Evolutionary conservation across 1,140 invertebrate genomes (phyloP).

Genomic region (Tetramorium simillimum): DNA sequence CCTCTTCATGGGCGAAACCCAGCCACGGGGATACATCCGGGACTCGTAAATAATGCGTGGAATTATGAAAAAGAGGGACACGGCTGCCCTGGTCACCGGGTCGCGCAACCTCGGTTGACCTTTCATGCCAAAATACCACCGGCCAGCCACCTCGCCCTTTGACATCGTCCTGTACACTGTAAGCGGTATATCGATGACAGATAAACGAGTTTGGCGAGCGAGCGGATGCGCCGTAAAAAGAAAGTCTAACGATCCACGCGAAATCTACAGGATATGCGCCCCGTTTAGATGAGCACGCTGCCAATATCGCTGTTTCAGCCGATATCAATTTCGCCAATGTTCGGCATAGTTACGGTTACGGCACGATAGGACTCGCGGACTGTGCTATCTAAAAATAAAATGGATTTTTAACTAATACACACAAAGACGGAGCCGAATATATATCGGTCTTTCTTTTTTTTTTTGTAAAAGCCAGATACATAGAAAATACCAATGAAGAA

Average conservation of each 20-base stretch:
- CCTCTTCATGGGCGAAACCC: slow-evolving; percentile 18
- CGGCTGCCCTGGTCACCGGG: slow-evolving; percentile 13
- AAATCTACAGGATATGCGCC: slow-evolving; percentile 30
- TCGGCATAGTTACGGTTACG: slow-evolving; percentile 25
- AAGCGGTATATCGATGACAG: slow-evolving; percentile 25
- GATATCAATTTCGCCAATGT: slow-evolving; percentile 47
- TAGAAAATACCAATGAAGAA: background rate
- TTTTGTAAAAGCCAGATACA: background rate
- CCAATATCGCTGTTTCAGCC: slow-evolving; percentile 52
- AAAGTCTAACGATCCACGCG: slow-evolving; percentile 43
- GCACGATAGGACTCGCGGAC: background rate
- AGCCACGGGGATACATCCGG: background rate
- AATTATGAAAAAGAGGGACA: slow-evolving; percentile 70
- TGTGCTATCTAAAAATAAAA: slow-evolving; percentile 36
- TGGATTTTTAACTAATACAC: slow-evolving; percentile 33
- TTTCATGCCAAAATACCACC: slow-evolving; percentile 27
- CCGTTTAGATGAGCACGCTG: slow-evolving; percentile 28
- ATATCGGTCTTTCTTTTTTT: background rate
- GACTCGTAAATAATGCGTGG: slow-evolving; percentile 65
- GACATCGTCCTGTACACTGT: slow-evolving; percentile 26
- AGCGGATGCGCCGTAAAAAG: slow-evolving; percentile 37
- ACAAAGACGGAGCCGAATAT: background rate
- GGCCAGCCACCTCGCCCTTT: slow-evolving; percentile 5
- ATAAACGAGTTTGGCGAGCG: slow-evolving; percentile 59
- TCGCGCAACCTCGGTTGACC: slow-evolving; percentile 52